Evolutionary conservation across 2,113 vertebrate species (phyloP).

Genomic region (Suricata suricatta): DNA sequence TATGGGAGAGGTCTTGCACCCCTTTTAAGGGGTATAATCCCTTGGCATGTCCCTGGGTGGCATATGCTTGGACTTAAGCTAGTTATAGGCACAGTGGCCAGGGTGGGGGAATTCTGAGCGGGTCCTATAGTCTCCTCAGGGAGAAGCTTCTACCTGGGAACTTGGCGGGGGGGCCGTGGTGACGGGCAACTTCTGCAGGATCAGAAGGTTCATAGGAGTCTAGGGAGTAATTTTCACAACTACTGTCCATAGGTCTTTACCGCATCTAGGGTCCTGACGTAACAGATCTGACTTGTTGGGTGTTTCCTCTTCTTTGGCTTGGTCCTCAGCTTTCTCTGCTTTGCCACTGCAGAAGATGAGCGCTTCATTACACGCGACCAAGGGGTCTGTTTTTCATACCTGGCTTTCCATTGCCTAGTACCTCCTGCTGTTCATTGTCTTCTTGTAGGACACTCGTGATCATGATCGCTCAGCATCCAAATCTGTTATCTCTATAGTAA

Average conservation of each 20-base stretch:
- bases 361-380: not conserved
- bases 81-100: not conserved
- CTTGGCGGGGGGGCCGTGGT: not conserved
- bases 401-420: not conserved
- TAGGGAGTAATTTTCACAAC: not conserved
- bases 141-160: not conserved
- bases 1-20: not conserved
- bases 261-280: not conserved
- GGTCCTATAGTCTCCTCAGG: not conserved
- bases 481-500: not conserved
- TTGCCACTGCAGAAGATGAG: not conserved
- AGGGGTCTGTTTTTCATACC: not conserved
- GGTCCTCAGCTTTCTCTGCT: not conserved
- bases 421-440: not conserved
- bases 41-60: not conserved
- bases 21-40: not conserved
- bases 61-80: not conserved
- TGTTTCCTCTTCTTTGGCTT: not conserved
- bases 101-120: not conserved
- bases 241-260: not conserved
- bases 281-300: not conserved
- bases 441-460: not conserved
- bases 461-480: not conserved
- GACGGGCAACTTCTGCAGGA: not conserved
- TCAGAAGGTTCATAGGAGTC: not conserved